Conservation (phyloP, 2,888 invertebrate genomes). For the Drosophila quinaria region DNA sequence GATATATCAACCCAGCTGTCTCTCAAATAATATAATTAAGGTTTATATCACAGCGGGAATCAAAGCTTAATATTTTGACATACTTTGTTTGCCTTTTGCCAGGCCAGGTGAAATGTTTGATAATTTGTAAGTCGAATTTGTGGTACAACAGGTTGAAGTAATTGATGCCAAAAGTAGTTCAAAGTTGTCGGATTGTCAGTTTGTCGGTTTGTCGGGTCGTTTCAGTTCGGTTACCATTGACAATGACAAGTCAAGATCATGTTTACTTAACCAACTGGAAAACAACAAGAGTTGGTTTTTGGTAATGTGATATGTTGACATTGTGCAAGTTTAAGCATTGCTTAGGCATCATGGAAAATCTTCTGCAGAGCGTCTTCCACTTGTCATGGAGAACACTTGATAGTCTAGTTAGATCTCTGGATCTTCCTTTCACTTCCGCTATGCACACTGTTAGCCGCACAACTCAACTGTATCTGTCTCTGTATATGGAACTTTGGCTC, state of each 20-base stretch:
- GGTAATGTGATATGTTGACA: constrained; percentile 62
- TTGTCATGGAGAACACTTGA: not conserved
- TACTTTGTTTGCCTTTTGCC: constrained; percentile 55
- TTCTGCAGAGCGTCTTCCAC: constrained; percentile 24
- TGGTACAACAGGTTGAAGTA: constrained; percentile 64
- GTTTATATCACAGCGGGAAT: constrained; percentile 60
- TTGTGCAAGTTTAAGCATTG: constrained; percentile 69
- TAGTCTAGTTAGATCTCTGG: not conserved
- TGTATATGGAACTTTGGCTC: constrained; percentile 8
- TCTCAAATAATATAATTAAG: constrained; percentile 76
- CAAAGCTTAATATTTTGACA: constrained; percentile 60
- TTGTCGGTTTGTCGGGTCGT: constrained; percentile 30
- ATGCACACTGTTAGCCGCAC: constrained; percentile 10
- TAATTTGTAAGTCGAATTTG: constrained; percentile 73
- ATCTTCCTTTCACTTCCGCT: constrained; percentile 39
- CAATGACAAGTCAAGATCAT: constrained; percentile 81
- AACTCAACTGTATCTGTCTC: constrained; percentile 6
- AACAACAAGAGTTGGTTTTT: constrained; percentile 39
- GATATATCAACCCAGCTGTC: constrained; percentile 68
- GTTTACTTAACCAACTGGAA: constrained; percentile 82
- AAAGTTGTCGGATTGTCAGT: constrained; percentile 21
- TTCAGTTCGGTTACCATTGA: constrained; percentile 62
- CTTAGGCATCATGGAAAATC: constrained; percentile 45
- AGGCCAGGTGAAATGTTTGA: constrained; percentile 65
- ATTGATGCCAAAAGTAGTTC: constrained; percentile 76